phyloP scores from a whole-genome alignment of 2,888 invertebrate species.

The Yponomeuta malinellus region DNA sequence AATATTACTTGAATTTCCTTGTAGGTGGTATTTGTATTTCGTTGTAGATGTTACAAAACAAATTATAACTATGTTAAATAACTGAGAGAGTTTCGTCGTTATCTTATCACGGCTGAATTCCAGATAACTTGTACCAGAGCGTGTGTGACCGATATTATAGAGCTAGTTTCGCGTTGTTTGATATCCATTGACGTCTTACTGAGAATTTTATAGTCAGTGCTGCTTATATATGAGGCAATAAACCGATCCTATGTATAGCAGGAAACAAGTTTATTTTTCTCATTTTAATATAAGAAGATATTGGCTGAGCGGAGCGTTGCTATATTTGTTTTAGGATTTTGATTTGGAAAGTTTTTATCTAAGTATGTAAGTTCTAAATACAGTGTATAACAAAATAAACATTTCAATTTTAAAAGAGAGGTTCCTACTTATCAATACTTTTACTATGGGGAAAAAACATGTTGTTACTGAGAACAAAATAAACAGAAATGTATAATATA shows the following conservation, averaged over 20 bases:
- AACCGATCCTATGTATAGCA: neutral
- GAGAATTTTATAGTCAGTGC: neutral
- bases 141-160: neutral
- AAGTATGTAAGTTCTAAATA: neutral
- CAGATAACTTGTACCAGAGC: neutral
- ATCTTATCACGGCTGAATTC: neutral
- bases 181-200: neutral
- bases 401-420: too few relatives aligned
- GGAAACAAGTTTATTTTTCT: neutral
- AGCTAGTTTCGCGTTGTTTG: neutral
- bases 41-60: too few relatives aligned
- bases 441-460: too few relatives aligned
- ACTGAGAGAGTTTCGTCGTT: neutral
- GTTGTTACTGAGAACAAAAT: too few relatives aligned
- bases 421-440: too few relatives aligned
- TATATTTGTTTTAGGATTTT: neutral
- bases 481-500: too few relatives aligned
- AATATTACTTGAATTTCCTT: too few relatives aligned
- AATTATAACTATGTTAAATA: neutral
- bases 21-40: too few relatives aligned
- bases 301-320: neutral
- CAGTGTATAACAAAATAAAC: neutral
- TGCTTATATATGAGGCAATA: neutral
- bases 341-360: conserved; percentile 11
- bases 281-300: neutral